phyloP scores from a whole-genome alignment of 2,888 invertebrate species.

The Chalcis sispes region DNA sequence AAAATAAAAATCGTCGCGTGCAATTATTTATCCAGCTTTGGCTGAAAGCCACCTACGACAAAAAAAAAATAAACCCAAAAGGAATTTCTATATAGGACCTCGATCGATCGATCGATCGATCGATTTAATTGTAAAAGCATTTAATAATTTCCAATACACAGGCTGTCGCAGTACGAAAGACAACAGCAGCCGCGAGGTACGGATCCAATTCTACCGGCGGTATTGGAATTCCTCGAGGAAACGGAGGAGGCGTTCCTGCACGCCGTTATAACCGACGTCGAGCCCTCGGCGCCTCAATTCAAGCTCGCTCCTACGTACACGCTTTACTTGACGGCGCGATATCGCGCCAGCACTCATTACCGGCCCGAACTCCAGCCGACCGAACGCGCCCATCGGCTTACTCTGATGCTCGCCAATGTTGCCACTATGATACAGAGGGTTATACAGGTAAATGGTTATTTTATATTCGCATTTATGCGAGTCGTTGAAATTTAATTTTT shows the following conservation, averaged over 20 bases:
- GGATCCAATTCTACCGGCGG: slow-evolving; percentile 94
- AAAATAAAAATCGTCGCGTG: too few relatives aligned
- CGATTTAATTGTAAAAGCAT: not conserved
- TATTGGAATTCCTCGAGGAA: slow-evolving; percentile 95
- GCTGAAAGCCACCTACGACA: not conserved
- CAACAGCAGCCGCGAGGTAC: slow-evolving; percentile 83
- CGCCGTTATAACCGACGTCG: slow-evolving; percentile 91
- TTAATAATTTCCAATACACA: slow-evolving; percentile 55
- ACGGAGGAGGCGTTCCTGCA: slow-evolving; percentile 95
- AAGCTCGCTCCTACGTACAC: slow-evolving; percentile 98
- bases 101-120: too few relatives aligned
- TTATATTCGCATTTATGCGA: not conserved
- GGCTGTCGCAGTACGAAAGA: slow-evolving; percentile 77
- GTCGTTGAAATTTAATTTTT: not conserved
- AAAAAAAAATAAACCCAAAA: not conserved
- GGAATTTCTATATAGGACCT: not conserved
- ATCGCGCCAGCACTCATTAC: slow-evolving; percentile 95
- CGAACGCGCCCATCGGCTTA: slow-evolving; percentile 93
- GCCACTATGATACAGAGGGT: slow-evolving; percentile 90
- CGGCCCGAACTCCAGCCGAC: slow-evolving; percentile 94
- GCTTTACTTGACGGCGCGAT: slow-evolving; percentile 94
- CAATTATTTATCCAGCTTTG: too few relatives aligned
- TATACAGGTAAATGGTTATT: slow-evolving; percentile 86
- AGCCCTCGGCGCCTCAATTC: slow-evolving; percentile 93
- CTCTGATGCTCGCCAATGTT: slow-evolving; percentile 92